These are phyloP conservation scores for Axis porcinus DNA, from an alignment of 2,113 vertebrate genomes.

Conservation along the genomic window DNA sequence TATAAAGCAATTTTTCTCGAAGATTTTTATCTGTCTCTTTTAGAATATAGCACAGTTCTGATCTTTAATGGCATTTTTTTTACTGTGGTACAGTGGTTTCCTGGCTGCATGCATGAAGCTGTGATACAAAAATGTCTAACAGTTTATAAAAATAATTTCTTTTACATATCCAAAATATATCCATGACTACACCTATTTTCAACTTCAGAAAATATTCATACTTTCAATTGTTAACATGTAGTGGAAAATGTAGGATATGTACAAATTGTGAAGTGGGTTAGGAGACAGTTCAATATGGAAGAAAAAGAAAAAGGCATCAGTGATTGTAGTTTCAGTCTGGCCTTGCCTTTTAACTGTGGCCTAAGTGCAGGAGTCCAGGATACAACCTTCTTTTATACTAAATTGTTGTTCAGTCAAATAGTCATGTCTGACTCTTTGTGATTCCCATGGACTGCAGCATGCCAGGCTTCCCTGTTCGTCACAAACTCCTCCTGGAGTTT, in stretches of 20 bases:
- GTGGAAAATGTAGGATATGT: not conserved
- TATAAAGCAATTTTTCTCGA: not conserved
- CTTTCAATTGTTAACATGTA: not conserved
- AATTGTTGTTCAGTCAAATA: not conserved
- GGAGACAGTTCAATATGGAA: not conserved
- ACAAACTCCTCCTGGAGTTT: not conserved
- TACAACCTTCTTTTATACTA: not conserved
- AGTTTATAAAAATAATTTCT: not conserved
- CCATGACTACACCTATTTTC: not conserved
- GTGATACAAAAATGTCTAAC: not conserved
- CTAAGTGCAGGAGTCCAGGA: not conserved
- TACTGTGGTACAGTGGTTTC: not conserved
- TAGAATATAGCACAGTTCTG: not conserved
- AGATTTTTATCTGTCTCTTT: not conserved
- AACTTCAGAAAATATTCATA: not conserved
- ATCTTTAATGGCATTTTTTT: not conserved
- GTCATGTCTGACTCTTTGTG: not conserved
- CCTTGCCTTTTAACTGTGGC: not conserved
- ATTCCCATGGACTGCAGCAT: not conserved
- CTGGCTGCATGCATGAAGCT: not conserved
- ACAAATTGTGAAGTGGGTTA: not conserved
- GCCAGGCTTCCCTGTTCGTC: not conserved
- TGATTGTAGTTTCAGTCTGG: not conserved
- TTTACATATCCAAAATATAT: not conserved
- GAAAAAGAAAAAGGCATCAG: not conserved